Evolutionary conservation across 2,113 vertebrate species (phyloP), one percentile per base, ranked within the genome.

Genomic region (Caracal caracal): DNA sequence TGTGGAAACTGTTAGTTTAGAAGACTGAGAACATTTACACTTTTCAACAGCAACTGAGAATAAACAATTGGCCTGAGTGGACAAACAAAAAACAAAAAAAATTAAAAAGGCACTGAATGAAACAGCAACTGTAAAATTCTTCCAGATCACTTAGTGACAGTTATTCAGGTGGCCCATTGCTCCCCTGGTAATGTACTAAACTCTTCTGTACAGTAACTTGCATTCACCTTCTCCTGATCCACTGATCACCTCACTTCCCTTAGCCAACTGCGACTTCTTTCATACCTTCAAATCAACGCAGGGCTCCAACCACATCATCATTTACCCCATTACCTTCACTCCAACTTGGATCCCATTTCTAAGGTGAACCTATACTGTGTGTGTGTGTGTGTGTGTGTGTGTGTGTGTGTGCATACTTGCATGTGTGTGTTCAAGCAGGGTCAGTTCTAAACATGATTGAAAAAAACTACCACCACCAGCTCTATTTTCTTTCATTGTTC

Each of bases 201-300:
- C 16, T 61, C 13, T 30, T 16, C 11, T 49, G 8, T 19, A 3
- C 5, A 0, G 0, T 30, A n/a, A 19, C 24, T 37, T 75, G 33
- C 26, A 13, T 22, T 66, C 5, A 26, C 1, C 16, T 76, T 47
- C 15, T 82, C 28, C 49, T 10, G 8, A 28, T 6, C 28, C 20
- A 53, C 35, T 17, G 0, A 6, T n/a, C 51, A 26, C 37, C 12
- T 17, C 11, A 1, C 1, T 26, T 12, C 81, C 20, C 53, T 22
- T 28, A 66, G 70, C 43, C 33, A 26, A 12, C 0, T 8, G 30
- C 5, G 40, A 2, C 22, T 75, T 19, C 5, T 24, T 49, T 22
- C 15, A 13, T 33, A 10, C 15, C 10, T 30, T 24, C 87, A 75
- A 4, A 11, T 76, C 26, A 85, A 12, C 20, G 4, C 19, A 33